A percentile compares a stretch with the other conserved stretches of the same genome.
Conservation (phyloP, 2,113 vertebrate species). For the Pteronura brasiliensis region DNA sequence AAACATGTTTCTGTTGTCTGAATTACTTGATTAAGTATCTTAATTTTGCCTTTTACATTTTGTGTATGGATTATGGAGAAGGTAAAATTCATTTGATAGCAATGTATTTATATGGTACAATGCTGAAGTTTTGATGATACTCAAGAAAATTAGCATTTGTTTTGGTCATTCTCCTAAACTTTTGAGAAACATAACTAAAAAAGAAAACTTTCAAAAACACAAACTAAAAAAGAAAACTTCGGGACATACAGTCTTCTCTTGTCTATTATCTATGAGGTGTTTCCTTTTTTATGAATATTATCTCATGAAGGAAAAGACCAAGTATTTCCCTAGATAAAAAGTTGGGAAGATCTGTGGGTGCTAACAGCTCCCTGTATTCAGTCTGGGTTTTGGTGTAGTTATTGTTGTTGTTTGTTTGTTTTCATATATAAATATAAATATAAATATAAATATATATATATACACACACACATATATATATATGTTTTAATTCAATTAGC, state of each 20-base stretch:
- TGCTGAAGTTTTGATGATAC: neutral
- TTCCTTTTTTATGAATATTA: neutral
- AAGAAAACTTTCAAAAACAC: neutral
- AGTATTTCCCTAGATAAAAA: neutral
- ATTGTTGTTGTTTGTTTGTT: no score
- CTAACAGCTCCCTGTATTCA: neutral
- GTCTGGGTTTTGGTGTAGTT: neutral
- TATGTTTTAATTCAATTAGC: neutral
- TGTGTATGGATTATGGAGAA: neutral
- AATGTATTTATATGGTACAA: neutral
- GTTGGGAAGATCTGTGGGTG: neutral
- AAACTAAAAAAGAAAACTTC: neutral
- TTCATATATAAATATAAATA: no score
- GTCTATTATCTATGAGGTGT: neutral
- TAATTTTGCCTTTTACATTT: neutral
- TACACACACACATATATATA: no score
- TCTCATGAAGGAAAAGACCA: neutral
- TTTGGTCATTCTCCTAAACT: neutral
- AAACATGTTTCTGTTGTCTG: neutral
- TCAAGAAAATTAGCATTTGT: neutral
- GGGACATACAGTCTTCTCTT: neutral
- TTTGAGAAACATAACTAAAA: neutral
- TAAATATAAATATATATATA: no score
- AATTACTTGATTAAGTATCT: neutral
- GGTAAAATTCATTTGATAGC: neutral